A percentile compares a stretch with the other conserved stretches of the same genome.
Evolutionary conservation across 2,888 invertebrate species (phyloP).

Genomic region (Timandra comae): DNA sequence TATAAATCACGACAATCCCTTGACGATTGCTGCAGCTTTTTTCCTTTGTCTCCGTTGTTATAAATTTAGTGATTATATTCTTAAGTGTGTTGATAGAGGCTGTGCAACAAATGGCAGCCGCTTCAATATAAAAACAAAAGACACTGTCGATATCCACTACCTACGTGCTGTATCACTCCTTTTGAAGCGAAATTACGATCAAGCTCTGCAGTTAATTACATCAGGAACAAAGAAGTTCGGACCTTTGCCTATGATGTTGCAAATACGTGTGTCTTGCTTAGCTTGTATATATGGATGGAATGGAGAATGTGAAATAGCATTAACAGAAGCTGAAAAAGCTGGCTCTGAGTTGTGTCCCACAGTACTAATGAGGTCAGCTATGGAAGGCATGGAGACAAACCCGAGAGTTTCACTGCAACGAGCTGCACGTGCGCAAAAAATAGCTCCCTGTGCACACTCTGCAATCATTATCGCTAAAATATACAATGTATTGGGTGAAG

Average conservation of each 20-base stretch:
- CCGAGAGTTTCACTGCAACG: conserved; percentile 49
- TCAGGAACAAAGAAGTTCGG: conserved; percentile 45
- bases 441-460: conserved; percentile 49
- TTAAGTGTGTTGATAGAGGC: conserved; percentile 45
- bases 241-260: conserved; percentile 48
- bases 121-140: conserved; percentile 15
- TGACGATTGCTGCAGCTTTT: conserved; percentile 60
- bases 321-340: conserved; percentile 43
- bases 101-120: conserved; percentile 45
- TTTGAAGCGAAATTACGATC: conserved; percentile 34
- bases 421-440: conserved; percentile 56
- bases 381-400: conserved; percentile 35
- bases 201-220: conserved; percentile 38
- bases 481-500: conserved; percentile 41
- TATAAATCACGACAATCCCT: conserved; percentile 40
- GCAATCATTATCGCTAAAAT: conserved; percentile 52
- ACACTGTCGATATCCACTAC: conserved; percentile 44
- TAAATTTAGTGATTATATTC: conserved; percentile 44
- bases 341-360: conserved; percentile 43
- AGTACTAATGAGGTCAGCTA: conserved; percentile 47
- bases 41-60: conserved; percentile 62
- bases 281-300: conserved; percentile 47
- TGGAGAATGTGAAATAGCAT: conserved; percentile 41
- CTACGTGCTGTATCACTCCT: conserved; percentile 49
- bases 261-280: conserved; percentile 53